Conservation (phyloP, 1,140 invertebrate species). For the Drosophila guanche region DNA sequence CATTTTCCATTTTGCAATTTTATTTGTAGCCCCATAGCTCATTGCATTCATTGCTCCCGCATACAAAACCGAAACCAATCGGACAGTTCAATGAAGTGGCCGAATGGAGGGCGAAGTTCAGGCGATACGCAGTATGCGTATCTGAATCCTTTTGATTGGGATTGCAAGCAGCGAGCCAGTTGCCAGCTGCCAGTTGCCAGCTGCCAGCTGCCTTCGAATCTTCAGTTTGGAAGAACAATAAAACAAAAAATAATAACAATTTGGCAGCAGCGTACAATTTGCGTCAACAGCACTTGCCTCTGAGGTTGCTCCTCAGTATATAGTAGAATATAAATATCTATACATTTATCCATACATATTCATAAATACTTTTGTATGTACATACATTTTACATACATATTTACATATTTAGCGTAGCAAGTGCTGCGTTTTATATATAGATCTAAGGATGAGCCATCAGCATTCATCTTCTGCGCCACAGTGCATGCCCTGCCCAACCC, state of each 20-base stretch:
- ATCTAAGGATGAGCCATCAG: constrained; percentile 47
- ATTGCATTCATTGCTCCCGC: constrained; percentile 12
- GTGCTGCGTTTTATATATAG: constrained; percentile 34
- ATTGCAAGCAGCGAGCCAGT: no score
- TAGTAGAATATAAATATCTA: constrained; percentile 2
- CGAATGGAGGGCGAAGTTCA: no score
- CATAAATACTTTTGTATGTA: neutral
- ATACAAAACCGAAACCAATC: no score
- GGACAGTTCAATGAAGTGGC: no score
- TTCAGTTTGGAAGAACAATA: constrained; percentile 35
- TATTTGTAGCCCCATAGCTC: constrained; percentile 4
- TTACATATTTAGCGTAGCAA: constrained; percentile 8
- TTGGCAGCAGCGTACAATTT: constrained; percentile 48
- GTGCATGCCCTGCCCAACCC: constrained; percentile 32
- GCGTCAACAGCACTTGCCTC: constrained; percentile 48
- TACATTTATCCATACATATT: constrained; percentile 11
- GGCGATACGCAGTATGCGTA: no score
- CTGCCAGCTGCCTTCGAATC: neutral
- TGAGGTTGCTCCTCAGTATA: constrained; percentile 33
- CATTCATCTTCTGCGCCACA: constrained; percentile 55
- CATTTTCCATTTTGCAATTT: constrained; percentile 39
- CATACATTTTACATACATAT: neutral
- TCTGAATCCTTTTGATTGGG: no score
- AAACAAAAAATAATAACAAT: constrained; percentile 43
- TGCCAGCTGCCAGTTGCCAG: no score